phyloP scores from a whole-genome alignment of 2,797 vertebrate species.

The Coluber constrictor region DNA sequence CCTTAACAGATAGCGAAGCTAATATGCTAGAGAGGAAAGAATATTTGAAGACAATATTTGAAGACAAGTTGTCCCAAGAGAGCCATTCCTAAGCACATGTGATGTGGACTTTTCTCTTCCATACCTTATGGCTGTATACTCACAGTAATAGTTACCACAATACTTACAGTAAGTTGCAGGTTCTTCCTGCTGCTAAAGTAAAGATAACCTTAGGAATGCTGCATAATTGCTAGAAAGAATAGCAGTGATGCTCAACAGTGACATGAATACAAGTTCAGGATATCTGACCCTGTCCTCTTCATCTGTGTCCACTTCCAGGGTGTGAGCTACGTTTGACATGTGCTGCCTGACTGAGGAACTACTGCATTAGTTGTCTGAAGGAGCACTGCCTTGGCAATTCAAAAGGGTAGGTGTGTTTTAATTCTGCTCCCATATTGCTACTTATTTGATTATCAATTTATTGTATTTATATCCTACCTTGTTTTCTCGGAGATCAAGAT shows the following conservation, averaged over 20 bases:
- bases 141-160: not conserved
- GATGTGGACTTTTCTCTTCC: not conserved
- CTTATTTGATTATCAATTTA: not conserved
- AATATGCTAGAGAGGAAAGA: not conserved
- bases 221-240: not conserved
- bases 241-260: not conserved
- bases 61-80: not conserved
- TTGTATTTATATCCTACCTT: not conserved
- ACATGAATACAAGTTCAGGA: not conserved
- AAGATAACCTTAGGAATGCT: not conserved
- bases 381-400: not conserved
- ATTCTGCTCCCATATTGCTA: not conserved
- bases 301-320: constrained; percentile 10
- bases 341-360: not conserved
- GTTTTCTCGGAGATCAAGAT: not conserved
- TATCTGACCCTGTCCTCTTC: not conserved
- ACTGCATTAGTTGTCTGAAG: not conserved
- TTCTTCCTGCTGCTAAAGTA: not conserved
- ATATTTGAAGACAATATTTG: not conserved
- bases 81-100: not conserved
- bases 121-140: not conserved
- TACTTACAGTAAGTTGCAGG: not conserved
- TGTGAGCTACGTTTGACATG: not conserved
- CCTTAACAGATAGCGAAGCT: not conserved
- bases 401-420: not conserved